A percentile compares a stretch with the other conserved stretches of the same genome.
Evolutionary conservation across 2,888 invertebrate species (phyloP).

Genomic region (Morpho deidamia): DNA sequence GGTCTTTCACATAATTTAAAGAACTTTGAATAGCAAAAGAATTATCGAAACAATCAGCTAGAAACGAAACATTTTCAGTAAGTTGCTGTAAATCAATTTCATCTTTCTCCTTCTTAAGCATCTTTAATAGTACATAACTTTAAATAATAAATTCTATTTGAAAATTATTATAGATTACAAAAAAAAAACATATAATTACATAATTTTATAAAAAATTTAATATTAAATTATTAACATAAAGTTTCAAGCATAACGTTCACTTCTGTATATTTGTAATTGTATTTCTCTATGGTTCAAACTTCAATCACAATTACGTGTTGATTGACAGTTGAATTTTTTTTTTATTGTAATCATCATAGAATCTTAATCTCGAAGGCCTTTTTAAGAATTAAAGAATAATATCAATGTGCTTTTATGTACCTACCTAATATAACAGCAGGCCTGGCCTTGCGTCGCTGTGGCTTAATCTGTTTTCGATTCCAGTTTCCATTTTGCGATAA

Average conservation of each 20-base stretch:
- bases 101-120: slow-evolving; percentile 32
- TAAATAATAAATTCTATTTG: not conserved
- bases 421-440: too few species aligned
- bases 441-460: too few species aligned
- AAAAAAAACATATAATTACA: not conserved
- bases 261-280: not conserved
- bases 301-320: too few species aligned
- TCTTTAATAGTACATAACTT: not conserved
- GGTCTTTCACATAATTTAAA: slow-evolving; percentile 46
- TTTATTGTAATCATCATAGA: too few species aligned
- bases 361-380: too few species aligned
- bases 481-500: too few species aligned
- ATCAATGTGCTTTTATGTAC: too few species aligned
- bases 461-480: too few species aligned
- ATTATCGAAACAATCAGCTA: slow-evolving; percentile 62
- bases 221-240: not conserved
- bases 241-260: not conserved
- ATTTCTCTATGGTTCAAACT: too few species aligned
- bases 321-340: too few species aligned
- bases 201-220: not conserved
- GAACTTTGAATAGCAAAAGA: slow-evolving; percentile 57
- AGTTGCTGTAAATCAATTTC: slow-evolving; percentile 53
- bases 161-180: not conserved
- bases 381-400: too few species aligned
- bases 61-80: slow-evolving; percentile 58